Evolutionary conservation across 2,797 vertebrate genomes (phyloP).

Genomic region (Craterocephalus amniculus): DNA sequence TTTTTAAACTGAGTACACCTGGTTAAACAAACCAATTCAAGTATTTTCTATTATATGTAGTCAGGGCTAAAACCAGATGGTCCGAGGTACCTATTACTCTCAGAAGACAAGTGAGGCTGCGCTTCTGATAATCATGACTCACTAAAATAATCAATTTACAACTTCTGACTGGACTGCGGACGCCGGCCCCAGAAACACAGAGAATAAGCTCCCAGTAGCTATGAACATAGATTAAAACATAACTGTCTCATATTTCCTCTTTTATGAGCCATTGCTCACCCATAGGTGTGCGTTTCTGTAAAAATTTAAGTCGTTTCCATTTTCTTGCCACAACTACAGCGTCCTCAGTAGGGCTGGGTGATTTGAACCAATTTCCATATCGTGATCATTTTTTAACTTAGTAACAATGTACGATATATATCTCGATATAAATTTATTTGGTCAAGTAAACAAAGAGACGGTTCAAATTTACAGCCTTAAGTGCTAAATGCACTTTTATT

Average conservation of each 20-base stretch:
- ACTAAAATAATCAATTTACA: background rate
- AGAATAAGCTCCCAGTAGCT: background rate
- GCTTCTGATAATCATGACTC: background rate
- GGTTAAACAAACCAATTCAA: background rate
- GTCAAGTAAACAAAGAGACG: no score
- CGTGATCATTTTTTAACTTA: no score
- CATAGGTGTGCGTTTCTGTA: background rate
- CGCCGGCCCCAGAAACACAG: background rate
- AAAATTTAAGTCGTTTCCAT: background rate
- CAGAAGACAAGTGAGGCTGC: background rate
- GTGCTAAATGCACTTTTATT: no score
- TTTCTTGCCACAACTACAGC: background rate
- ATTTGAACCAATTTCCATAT: no score
- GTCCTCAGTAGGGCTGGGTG: no score
- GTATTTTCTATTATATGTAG: background rate
- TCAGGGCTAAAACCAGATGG: background rate
- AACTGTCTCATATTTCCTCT: background rate
- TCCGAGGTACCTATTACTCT: background rate
- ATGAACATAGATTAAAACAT: background rate
- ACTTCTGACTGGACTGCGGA: background rate
- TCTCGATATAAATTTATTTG: no score
- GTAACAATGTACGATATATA: no score
- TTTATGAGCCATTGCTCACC: background rate
- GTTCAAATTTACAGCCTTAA: no score
- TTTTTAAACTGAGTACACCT: background rate